Evolutionary conservation across 2,888 invertebrate genomes (phyloP), one percentile per base, ranked within the genome.

Genomic region (Conchocele bisecta): DNA sequence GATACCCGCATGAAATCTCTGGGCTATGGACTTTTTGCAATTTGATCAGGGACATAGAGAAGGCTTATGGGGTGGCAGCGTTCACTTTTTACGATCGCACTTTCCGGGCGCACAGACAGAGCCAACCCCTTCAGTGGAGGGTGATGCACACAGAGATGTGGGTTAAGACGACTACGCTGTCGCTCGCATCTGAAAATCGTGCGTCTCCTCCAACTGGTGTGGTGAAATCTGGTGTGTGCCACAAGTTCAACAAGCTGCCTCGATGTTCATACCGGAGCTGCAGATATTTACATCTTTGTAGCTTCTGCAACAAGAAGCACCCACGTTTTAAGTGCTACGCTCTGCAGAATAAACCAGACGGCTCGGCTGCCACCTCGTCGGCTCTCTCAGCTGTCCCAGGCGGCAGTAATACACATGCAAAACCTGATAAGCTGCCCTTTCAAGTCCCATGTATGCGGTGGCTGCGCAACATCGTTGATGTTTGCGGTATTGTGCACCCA

Each of bases 161-260:
- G 48, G 31, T 29, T 15, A 48, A 48, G n/a, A 31, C 48, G 2
- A 31, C 15, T 11, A 9, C 31, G 5, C 28, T 48, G 48, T 24
- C 29, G 7, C 31, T 46, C 11, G 9, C 48, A 17, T 29, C n/a
- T n/a, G n/a, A n/a, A n/a, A n/a, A n/a, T 17, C n/a, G 15, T 28
- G 7, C 4, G n/a, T 28, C 48, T 17, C 11, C n/a, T 4, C 48
- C 29, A 6, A 4, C 9, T 15, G n/a, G 17, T 48, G 22, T 20
- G 17, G 9, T 11, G 13, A 46, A 46, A 11, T 6, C 11, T 9
- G 28, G 15, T 13, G 46, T 46, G 3, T 48, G 48, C 22, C 31
- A 29, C 48, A 48, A 48, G 48, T 28, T 28, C 15, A 48, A 28
- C 48, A 48, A 31, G 28, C n/a, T 31, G 28, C 48, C n/a, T 48